Evolutionary conservation across 2,888 invertebrate species (phyloP), one percentile per base, ranked within the genome.

Genomic region (Drosophila melanosoma): DNA sequence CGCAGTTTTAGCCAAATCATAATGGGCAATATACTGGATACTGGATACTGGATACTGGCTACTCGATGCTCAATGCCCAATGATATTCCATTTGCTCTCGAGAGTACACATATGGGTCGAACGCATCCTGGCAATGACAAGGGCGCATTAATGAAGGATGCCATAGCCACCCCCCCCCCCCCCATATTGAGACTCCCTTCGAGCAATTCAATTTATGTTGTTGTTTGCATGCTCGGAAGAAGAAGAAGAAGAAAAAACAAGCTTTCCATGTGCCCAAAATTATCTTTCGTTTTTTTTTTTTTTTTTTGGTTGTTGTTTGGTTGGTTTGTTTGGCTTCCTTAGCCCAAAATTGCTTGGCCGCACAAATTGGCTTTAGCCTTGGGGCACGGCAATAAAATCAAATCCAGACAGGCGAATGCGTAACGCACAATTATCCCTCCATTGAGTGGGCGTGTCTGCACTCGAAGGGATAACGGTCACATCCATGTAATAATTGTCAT

Each of bases 361-460:
- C 79, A 78, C 83, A 86, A 87, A 83, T 85, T 83, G 87, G 78
- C 80, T 60, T 68, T 65, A 38, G 78, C 74, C 67, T 56, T 59
- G 40, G 60, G 83, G 40, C 45, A 45, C 32, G 63, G 83, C 88
- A 83, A 85, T 88, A 85, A 88, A 85, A 81, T 86, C 82, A 81
- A 83, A 74, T 77, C 67, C 76, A 77, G 63, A 29, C 79, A 83
- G 88, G 75, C 88, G 83, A 79, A 79, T 86, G 84, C 88, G 84
- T 85, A 83, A 85, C 87, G 82, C 82, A 87, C 85, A 88, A 89
- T 87, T 83, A 88, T 88, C 76, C 70, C 60, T 68, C 69, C 69
- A 85, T 83, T 84, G 85, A 78, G 82, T 88, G 85, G 87, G 84
- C 60, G 89, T 88, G 72, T 49, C 79, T 45, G 52, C 53, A 51